phyloP scores from a whole-genome alignment of 2,797 vertebrate genomes.

The Masticophis lateralis region DNA sequence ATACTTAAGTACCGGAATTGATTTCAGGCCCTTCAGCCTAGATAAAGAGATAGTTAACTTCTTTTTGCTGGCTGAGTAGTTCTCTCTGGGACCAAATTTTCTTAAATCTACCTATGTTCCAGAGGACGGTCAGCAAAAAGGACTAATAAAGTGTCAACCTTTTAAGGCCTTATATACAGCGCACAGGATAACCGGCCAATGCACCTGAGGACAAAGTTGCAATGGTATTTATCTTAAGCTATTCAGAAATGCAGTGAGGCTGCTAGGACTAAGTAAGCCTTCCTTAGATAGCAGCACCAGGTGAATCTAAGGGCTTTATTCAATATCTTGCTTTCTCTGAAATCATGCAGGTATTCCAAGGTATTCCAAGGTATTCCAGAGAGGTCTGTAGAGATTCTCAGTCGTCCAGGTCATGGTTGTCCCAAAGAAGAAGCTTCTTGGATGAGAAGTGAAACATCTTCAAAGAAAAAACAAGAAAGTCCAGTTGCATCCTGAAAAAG shows the following conservation, averaged over 20 bases:
- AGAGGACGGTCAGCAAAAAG: constrained; percentile 33
- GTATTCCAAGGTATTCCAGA: constrained; percentile 20
- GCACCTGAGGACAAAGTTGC: constrained; percentile 38
- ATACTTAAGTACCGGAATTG: not conserved
- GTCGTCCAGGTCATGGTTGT: no score
- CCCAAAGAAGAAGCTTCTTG: not conserved
- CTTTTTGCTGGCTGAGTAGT: constrained; percentile 37
- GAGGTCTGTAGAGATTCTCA: no score
- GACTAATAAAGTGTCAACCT: constrained; percentile 39
- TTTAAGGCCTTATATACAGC: constrained; percentile 34
- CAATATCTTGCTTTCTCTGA: constrained; percentile 34
- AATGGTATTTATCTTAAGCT: constrained; percentile 54
- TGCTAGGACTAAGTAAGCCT: constrained; percentile 47
- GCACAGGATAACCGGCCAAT: constrained; percentile 23
- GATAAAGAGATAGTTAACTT: constrained; percentile 7
- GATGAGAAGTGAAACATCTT: no score
- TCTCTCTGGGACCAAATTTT: constrained; percentile 31
- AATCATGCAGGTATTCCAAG: not conserved
- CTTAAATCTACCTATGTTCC: constrained; percentile 52
- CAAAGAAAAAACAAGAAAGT: no score
- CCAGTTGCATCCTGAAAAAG: no score
- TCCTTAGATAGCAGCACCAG: constrained; percentile 37
- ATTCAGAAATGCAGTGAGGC: constrained; percentile 52
- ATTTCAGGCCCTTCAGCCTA: constrained; percentile 5
- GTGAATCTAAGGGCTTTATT: constrained; percentile 56